Percentiles rank a stretch among this genome's conserved stretches.
These are phyloP conservation scores for Chelmon rostratus DNA, from an alignment of 2,797 vertebrate genomes.

Conservation along the genomic window DNA sequence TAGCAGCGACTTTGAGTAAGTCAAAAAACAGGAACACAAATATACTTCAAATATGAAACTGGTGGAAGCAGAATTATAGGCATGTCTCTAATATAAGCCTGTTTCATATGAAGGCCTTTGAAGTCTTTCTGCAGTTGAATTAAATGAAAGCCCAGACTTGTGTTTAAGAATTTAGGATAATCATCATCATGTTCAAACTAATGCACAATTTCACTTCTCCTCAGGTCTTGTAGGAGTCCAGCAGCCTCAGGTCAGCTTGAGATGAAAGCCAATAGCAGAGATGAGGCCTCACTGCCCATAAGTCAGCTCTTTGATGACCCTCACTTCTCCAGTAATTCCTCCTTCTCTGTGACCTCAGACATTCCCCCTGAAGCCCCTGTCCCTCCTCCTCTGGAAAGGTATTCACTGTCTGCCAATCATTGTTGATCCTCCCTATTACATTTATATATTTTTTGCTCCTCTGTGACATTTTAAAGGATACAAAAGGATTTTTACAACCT, in stretches of 20 bases:
- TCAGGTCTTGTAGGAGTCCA: conserved; percentile 78
- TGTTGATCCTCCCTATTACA: not conserved
- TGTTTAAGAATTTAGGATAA: not conserved
- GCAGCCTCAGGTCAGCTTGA: conserved; percentile 71
- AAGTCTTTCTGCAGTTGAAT: not conserved
- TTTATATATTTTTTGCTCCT: not conserved
- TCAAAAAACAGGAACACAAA: not conserved
- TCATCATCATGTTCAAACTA: not conserved
- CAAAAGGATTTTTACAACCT: too few relatives aligned
- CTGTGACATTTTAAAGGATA: not conserved
- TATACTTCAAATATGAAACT: not conserved
- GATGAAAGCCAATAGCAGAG: conserved; percentile 79
- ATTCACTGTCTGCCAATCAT: conserved; percentile 26
- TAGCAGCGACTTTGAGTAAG: not conserved
- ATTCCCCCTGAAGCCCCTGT: conserved; percentile 84
- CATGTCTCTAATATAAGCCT: not conserved
- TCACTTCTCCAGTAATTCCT: conserved; percentile 80
- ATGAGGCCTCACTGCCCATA: conserved; percentile 70
- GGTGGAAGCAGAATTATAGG: not conserved
- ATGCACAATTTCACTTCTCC: not conserved
- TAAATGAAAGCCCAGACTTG: not conserved
- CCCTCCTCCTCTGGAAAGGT: conserved; percentile 87
- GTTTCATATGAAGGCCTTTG: not conserved
- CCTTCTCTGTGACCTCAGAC: conserved; percentile 79
- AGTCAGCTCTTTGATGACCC: conserved; percentile 81